phyloP scores from a whole-genome alignment of 2,113 vertebrate species.

The Uria aalge region DNA sequence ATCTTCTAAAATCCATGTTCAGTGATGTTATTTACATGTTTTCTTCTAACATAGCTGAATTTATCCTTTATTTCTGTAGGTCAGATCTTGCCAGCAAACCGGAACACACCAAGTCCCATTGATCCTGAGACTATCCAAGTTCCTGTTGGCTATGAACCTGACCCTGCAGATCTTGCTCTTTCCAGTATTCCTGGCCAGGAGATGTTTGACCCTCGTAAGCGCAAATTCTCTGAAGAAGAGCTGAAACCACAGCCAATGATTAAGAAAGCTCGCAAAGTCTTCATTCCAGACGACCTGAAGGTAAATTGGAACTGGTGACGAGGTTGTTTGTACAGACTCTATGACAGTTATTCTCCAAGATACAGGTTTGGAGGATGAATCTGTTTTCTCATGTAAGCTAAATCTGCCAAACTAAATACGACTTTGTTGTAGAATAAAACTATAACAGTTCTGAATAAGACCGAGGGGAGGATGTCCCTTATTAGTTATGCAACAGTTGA shows the following conservation, averaged over 20 bases:
- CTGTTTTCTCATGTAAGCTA: neutral
- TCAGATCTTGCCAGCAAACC: constrained; percentile 80
- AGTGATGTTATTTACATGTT: neutral
- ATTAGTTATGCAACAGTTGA: neutral
- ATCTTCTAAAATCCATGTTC: neutral
- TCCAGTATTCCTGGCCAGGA: constrained; percentile 99
- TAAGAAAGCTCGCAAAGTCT: constrained; percentile 97
- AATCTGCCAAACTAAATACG: neutral
- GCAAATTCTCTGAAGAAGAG: constrained; percentile 95
- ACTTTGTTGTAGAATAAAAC: neutral
- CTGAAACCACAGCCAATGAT: constrained; percentile 99
- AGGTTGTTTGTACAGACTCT: neutral
- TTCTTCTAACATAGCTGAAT: neutral
- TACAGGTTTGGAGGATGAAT: neutral
- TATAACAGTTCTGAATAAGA: neutral
- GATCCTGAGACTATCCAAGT: constrained; percentile 97
- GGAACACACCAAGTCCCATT: constrained; percentile 94
- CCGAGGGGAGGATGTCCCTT: neutral
- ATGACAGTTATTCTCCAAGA: neutral
- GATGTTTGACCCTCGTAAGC: constrained; percentile 95
- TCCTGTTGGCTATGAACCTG: constrained; percentile 88
- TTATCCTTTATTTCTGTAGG: constrained; percentile 57
- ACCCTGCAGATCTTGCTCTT: constrained; percentile 94
- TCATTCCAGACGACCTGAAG: constrained; percentile 97
- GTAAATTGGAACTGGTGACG: constrained; percentile 85